Evolutionary conservation across 2,888 invertebrate species (phyloP).

Genomic region (Cantharis rustica): DNA sequence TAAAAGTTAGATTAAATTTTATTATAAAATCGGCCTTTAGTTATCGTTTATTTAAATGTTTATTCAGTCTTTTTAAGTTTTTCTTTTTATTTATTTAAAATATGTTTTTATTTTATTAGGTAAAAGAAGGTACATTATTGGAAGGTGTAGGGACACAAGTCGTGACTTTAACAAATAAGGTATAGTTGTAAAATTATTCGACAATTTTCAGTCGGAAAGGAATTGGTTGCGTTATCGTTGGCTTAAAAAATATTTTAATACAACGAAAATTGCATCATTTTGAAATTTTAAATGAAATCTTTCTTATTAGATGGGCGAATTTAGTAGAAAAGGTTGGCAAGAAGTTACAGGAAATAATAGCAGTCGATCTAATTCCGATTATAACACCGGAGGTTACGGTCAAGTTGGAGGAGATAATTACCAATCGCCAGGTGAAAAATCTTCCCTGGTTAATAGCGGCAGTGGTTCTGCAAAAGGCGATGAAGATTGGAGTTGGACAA

Average conservation of each 20-base stretch:
- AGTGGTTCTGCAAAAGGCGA: constrained; percentile 46
- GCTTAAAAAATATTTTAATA: background rate
- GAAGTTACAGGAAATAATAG: constrained; percentile 49
- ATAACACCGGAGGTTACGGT: constrained; percentile 49
- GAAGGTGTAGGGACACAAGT: constrained; percentile 69
- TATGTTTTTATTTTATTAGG: constrained; percentile 59
- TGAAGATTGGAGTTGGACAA: constrained; percentile 54
- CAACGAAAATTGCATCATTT: background rate
- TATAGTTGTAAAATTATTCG: constrained; percentile 40
- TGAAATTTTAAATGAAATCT: background rate
- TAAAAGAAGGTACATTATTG: constrained; percentile 71
- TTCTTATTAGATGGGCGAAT: constrained; percentile 64
- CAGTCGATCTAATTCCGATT: constrained; percentile 36
- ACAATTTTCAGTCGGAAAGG: background rate
- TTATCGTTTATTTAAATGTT: background rate
- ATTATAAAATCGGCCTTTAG: too few relatives aligned
- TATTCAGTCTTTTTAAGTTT: constrained; percentile 28
- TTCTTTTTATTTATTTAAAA: constrained; percentile 24
- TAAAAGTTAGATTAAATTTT: too few relatives aligned
- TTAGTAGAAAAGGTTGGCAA: constrained; percentile 69
- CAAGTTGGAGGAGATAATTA: constrained; percentile 55
- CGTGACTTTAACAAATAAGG: constrained; percentile 68
- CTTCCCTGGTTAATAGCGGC: constrained; percentile 54
- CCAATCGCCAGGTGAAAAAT: constrained; percentile 56
- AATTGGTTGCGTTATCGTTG: background rate